Evolutionary conservation across 2,113 vertebrate species (phyloP).

Genomic region (Triplophysa dalaica): DNA sequence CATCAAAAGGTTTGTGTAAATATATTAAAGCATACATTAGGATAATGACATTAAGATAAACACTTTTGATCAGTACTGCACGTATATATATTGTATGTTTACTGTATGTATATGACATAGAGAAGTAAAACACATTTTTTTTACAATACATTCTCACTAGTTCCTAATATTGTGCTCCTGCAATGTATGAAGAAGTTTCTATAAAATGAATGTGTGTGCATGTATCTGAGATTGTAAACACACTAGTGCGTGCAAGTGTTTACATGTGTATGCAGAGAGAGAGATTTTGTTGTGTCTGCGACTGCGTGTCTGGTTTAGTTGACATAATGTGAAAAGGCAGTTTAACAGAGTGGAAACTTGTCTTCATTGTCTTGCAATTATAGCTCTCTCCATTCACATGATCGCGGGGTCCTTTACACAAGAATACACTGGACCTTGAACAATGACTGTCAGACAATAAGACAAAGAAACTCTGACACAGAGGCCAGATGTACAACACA

Average conservation of each 20-base stretch:
- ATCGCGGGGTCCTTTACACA: slow-evolving; percentile 36
- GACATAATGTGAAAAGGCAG: slow-evolving; percentile 46
- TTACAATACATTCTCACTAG: too few species aligned
- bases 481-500: slow-evolving; percentile 6
- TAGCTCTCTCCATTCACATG: slow-evolving; percentile 51
- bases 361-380: slow-evolving; percentile 58
- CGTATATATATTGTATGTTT: too few species aligned
- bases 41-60: too few species aligned
- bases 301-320: slow-evolving; percentile 25
- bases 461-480: slow-evolving; percentile 31
- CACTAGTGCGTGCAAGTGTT: neutral
- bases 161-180: too few species aligned
- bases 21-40: too few species aligned
- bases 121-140: too few species aligned
- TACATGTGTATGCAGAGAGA: slow-evolving; percentile 2
- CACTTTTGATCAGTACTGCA: too few species aligned
- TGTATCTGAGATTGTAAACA: slow-evolving; percentile 26
- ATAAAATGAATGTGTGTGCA: slow-evolving; percentile 11
- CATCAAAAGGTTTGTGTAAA: too few species aligned
- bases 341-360: slow-evolving; percentile 57
- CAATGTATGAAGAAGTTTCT: neutral
- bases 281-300: slow-evolving; percentile 48
- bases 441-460: slow-evolving; percentile 46
- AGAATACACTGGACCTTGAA: slow-evolving; percentile 33
- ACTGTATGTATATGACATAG: too few species aligned